Evolutionary conservation across 2,888 invertebrate genomes (phyloP).

Genomic region (Imbricaverruca yamaguchii): DNA sequence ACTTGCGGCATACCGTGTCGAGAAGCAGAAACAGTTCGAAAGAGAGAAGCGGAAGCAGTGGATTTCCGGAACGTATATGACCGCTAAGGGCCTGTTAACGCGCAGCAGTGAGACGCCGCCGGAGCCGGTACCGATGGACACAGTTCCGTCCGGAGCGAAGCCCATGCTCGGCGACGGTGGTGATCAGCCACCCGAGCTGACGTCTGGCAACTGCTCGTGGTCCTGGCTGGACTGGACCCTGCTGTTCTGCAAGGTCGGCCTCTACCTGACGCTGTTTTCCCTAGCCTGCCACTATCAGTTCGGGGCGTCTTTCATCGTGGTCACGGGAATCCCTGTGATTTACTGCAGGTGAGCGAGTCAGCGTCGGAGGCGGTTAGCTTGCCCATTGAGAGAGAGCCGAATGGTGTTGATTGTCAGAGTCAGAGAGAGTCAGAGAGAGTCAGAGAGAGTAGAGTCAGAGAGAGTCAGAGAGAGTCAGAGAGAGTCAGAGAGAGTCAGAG

Average conservation of each 20-base stretch:
- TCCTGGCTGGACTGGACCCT: constrained; percentile 26
- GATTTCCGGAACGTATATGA: not conserved
- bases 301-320: constrained; percentile 78
- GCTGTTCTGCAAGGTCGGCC: constrained; percentile 50
- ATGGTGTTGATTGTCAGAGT: too few species aligned
- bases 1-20: constrained; percentile 19
- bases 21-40: not conserved
- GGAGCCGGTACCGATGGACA: not conserved
- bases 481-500: too few species aligned
- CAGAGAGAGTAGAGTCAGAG: too few species aligned
- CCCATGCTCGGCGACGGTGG: too few species aligned
- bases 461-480: too few species aligned
- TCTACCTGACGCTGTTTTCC: constrained; percentile 67
- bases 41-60: not conserved
- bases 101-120: not conserved
- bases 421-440: too few species aligned
- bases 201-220: too few species aligned
- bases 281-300: constrained; percentile 77
- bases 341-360: constrained; percentile 43
- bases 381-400: too few species aligned
- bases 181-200: too few species aligned
- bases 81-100: not conserved
- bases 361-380: not conserved
- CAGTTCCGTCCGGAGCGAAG: too few species aligned
- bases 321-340: constrained; percentile 68